phyloP scores from a whole-genome alignment of 2,113 vertebrate genomes.

The Litocranius walleri region DNA sequence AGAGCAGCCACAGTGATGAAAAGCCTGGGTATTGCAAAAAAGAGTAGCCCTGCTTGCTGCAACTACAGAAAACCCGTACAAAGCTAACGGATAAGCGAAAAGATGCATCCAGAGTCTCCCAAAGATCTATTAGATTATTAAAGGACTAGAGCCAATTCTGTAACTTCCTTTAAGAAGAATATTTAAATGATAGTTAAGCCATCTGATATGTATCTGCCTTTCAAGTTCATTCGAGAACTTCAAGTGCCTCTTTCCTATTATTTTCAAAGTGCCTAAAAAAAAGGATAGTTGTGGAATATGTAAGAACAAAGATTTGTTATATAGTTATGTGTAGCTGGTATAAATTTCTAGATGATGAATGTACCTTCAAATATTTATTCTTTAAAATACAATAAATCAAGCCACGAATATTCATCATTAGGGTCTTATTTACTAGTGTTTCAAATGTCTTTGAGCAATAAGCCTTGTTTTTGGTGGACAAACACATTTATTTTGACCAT shows the following conservation, averaged over 20 bases:
- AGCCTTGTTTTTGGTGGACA: background rate
- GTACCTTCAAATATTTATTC: background rate
- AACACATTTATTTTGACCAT: background rate
- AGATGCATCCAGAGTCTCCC: background rate
- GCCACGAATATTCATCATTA: background rate
- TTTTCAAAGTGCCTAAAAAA: background rate
- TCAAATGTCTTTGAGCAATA: background rate
- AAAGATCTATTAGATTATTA: background rate
- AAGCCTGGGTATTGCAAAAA: background rate
- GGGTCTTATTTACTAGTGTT: background rate
- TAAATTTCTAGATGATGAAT: background rate
- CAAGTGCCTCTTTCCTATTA: constrained; percentile 10
- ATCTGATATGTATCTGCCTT: background rate
- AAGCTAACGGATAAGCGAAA: background rate
- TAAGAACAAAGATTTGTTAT: background rate
- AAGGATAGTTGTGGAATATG: background rate
- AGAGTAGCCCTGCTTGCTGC: background rate
- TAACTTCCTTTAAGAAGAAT: background rate
- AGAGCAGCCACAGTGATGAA: background rate
- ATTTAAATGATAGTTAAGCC: background rate
- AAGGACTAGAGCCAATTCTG: background rate
- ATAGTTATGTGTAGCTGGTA: background rate
- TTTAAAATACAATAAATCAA: constrained; percentile 25
- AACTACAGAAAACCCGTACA: background rate
- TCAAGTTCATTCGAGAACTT: background rate